Conservation (phyloP, 2,888 invertebrate genomes). For the Tachina lurida region DNA sequence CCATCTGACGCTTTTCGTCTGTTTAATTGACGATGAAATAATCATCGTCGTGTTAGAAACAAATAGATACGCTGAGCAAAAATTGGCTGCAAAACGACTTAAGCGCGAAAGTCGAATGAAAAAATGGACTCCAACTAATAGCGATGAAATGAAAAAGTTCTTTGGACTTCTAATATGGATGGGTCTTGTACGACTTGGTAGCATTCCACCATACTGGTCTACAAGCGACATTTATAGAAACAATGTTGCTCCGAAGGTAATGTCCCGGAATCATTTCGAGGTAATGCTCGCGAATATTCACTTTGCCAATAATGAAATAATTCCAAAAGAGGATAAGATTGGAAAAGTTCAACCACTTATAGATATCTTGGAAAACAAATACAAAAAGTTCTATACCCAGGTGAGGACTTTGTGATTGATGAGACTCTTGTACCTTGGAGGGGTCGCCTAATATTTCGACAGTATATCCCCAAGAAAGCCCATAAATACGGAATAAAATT, state of each 20-base stretch:
- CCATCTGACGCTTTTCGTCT: no score
- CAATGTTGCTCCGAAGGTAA: constrained; percentile 7
- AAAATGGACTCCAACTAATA: constrained; percentile 32
- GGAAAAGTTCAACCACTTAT: no score
- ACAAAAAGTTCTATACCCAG: no score
- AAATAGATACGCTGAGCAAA: constrained; percentile 16
- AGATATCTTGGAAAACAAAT: no score
- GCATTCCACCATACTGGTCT: constrained; percentile 23
- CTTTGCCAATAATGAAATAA: constrained; percentile 18
- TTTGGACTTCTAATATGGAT: constrained; percentile 16
- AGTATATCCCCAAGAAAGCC: no score
- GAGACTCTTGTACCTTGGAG: no score
- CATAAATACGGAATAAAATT: no score
- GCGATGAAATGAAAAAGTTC: constrained; percentile 11
- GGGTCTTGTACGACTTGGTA: constrained; percentile 21
- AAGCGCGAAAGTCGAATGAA: constrained; percentile 12
- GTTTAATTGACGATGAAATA: constrained; percentile 28
- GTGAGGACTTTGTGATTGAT: no score
- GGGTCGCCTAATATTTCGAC: no score
- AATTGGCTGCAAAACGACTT: constrained; percentile 6
- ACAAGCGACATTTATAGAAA: constrained; percentile 7
- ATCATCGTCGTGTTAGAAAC: constrained; percentile 19
- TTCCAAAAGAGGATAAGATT: neutral
- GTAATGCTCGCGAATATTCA: constrained; percentile 22
- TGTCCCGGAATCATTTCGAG: no score